phyloP scores from a whole-genome alignment of 2,113 vertebrate species.

The Scomber japonicus region DNA sequence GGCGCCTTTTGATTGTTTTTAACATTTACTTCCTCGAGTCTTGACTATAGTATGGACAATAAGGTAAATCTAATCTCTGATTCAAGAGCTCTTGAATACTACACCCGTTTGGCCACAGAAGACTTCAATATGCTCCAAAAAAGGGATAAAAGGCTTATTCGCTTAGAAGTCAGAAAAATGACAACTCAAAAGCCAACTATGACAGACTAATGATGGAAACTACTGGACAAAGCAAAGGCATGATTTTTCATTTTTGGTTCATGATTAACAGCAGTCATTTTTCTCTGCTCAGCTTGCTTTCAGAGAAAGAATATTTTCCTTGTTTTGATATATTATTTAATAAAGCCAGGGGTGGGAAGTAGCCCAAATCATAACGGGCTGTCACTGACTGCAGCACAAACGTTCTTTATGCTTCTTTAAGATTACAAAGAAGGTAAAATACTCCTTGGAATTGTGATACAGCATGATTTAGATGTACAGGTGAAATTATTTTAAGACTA shows the following conservation, averaged over 20 bases:
- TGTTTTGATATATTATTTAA: constrained; percentile 29
- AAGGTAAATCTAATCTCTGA: constrained; percentile 22
- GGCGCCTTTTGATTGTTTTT: constrained; percentile 36
- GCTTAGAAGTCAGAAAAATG: neutral
- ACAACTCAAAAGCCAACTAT: constrained; percentile 10
- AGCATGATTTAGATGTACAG: neutral
- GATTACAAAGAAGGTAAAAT: neutral
- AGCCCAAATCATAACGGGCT: neutral
- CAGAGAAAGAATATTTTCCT: constrained; percentile 13
- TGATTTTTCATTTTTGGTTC: neutral
- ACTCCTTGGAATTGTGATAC: neutral
- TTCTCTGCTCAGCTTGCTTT: constrained; percentile 8
- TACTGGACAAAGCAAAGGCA: neutral
- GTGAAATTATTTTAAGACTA: neutral
- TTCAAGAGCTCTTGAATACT: neutral
- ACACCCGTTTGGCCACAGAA: neutral
- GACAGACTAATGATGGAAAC: constrained; percentile 28
- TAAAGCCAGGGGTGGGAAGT: constrained; percentile 10
- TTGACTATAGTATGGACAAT: constrained; percentile 11
- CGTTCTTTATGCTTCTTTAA: neutral
- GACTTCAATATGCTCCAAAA: neutral
- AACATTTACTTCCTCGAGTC: constrained; percentile 17
- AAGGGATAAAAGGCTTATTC: neutral
- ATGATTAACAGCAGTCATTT: constrained; percentile 7
- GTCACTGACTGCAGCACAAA: neutral